A percentile compares a stretch with the other conserved stretches of the same genome.
Conservation (phyloP, 1,140 invertebrate genomes). For the Subanguina moxae region DNA sequence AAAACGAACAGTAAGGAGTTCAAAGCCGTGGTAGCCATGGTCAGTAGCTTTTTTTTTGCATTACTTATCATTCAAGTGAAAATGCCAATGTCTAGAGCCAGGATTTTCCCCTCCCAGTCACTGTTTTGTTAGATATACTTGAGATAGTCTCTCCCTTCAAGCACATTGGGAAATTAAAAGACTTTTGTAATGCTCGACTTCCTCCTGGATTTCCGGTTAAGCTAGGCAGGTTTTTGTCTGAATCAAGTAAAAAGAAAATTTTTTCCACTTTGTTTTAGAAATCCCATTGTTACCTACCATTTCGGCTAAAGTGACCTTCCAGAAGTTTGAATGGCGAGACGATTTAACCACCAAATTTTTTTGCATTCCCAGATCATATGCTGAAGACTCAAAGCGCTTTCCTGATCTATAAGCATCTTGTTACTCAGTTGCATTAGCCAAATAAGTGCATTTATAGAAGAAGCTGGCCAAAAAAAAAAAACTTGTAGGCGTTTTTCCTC, state of each 20-base stretch:
- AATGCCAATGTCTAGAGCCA: constrained; percentile 1
- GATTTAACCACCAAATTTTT: constrained; percentile 11
- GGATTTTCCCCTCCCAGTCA: constrained; percentile 24
- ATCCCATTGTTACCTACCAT: constrained; percentile 94
- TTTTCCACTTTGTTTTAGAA: constrained; percentile 62
- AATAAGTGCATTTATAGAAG: too few species aligned
- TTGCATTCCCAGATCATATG: constrained; percentile 5
- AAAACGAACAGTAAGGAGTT: constrained; percentile 19
- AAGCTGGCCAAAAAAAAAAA: too few species aligned
- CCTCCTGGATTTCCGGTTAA: constrained; percentile 88
- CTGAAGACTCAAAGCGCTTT: constrained; percentile 14
- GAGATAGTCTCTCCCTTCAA: constrained; percentile 96
- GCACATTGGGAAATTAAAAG: constrained; percentile 88
- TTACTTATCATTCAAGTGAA: neutral
- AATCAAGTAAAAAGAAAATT: neutral
- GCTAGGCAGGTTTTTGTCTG: constrained; percentile 13
- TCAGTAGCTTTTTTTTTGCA: neutral
- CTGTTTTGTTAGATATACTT: constrained; percentile 69
- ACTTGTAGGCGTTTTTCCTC: too few species aligned
- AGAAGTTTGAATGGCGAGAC: constrained; percentile 71
- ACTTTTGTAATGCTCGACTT: constrained; percentile 89
- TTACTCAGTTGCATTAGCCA: too few species aligned
- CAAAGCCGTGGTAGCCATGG: constrained; percentile 12
- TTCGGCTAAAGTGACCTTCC: constrained; percentile 93
- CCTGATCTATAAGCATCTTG: constrained; percentile 4